Base-by-base conservation (phyloP, 2,888 invertebrate species). In the Lasioglossum villosulum region DNA sequence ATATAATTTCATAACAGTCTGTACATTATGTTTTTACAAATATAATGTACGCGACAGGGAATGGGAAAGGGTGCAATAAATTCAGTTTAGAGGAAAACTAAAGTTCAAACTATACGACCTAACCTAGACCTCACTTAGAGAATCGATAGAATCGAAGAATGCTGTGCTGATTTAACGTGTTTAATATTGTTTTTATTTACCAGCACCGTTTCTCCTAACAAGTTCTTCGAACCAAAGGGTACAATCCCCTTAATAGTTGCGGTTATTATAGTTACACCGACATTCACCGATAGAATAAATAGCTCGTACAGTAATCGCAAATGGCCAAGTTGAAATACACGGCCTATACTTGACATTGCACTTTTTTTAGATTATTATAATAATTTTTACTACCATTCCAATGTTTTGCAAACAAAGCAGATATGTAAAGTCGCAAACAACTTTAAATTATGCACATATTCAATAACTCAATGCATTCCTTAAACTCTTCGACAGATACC, bases 181-280 rank as follows among this genome's bases (percentile, higher is more conserved):
- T 52, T 16, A 27, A 63, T 45, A 16, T 30, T 14, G 16, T 70
- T 27, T 27, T 16, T 6, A 80, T 91, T 93, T 91, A 95, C 95
- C 91, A 96, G 89, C 59, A 96, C 95, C 3, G 95, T 95, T 89
- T 96, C 95, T 6, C 95, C 95, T 39, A 93, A 88, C 2, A 96
- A 93, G 66, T 92, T 95, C 90, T 96, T 96, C 87, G 92, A 91
- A 10, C 92, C 89, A 8, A 93, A 93, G 1, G 96, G 95, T n/a
- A 96, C 85, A 30, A 96, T 82, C 56, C 93, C 85, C 68, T 94
- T 92, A 79, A 94, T 93, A 30, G 95, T 88, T 5, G 95, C 93
- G 23, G 90, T 86, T 27, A 94, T 72, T 77, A 94, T 88, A n/a
- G 93, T 86, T 19, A 93, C 23, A 74, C 90, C 88, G 45, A 94